A percentile compares a stretch with the other conserved stretches of the same genome.
phyloP scores from a whole-genome alignment of 2,888 invertebrate genomes.

The Drymonia ruficornis region DNA sequence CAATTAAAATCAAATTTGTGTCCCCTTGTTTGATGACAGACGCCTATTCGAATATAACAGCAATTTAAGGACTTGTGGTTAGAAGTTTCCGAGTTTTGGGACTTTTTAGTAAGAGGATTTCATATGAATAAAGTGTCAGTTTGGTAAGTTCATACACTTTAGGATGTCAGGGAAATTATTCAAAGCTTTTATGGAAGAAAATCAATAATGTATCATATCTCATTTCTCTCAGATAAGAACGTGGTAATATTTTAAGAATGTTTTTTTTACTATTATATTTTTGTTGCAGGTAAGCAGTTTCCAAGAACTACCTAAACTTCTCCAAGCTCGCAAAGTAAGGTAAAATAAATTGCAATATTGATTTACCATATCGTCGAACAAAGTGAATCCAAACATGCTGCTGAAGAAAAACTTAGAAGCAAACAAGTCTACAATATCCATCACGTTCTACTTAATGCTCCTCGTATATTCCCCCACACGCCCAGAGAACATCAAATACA shows the following conservation, averaged over 20 bases:
- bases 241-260: background rate
- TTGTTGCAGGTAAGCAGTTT: conserved; percentile 30
- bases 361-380: background rate
- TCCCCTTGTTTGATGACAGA: conserved; percentile 53
- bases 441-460: background rate
- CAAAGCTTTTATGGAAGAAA: too few relatives aligned
- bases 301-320: background rate
- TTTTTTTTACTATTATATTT: background rate
- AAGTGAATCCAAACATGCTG: background rate
- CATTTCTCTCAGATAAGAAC: too few relatives aligned
- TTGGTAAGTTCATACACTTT: too few relatives aligned
- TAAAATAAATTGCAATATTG: too few relatives aligned
- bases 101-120: background rate
- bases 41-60: conserved; percentile 44
- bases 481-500: conserved; percentile 67
- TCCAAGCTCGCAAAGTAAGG: background rate
- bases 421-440: conserved; percentile 5
- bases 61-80: conserved; percentile 26
- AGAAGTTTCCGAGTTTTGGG: conserved; percentile 1
- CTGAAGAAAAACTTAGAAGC: background rate
- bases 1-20: conserved; percentile 76
- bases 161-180: too few relatives aligned
- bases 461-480: conserved; percentile 12
- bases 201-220: too few relatives aligned
- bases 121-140: background rate